Conservation (phyloP, 2,113 vertebrate genomes). For the Melanerpes formicivorus region DNA sequence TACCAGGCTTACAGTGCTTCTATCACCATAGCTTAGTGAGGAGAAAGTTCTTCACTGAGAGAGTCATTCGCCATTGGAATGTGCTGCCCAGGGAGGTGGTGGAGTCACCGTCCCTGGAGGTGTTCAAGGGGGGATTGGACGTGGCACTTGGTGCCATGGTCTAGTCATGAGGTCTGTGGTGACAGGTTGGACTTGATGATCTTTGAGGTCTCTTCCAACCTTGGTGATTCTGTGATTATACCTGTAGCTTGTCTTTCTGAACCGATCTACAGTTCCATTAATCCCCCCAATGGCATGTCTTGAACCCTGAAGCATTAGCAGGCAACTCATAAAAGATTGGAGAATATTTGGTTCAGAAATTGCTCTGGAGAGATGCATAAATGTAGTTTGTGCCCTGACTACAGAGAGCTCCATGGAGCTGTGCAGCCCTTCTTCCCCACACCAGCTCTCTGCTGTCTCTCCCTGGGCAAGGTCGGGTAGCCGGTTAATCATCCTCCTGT, state of each 20-base stretch:
- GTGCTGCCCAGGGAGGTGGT: too few species aligned
- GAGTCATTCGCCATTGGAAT: too few species aligned
- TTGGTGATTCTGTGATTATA: not conserved
- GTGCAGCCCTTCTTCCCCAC: accelerated
- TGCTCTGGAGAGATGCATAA: not conserved
- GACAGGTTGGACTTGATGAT: too few species aligned
- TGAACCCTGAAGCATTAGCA: not conserved
- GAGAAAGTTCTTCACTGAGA: too few species aligned
- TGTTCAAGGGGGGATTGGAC: too few species aligned
- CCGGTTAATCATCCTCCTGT: not conserved
- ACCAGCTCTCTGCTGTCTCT: accelerated
- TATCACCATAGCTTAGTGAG: not conserved
- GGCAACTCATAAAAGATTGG: not conserved
- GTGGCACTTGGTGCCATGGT: too few species aligned
- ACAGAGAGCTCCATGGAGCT: accelerated
- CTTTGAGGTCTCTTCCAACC: too few species aligned
- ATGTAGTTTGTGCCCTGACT: not conserved
- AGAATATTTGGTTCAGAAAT: not conserved
- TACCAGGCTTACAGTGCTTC: accelerated
- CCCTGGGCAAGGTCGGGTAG: not conserved
- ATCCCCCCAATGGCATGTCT: not conserved
- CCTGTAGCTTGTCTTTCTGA: not conserved
- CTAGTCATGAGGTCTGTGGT: too few species aligned
- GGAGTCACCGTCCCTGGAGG: too few species aligned
- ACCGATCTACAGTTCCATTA: not conserved